Evolutionary conservation across 1,140 invertebrate species (phyloP).

Genomic region (Hestina assimilis): DNA sequence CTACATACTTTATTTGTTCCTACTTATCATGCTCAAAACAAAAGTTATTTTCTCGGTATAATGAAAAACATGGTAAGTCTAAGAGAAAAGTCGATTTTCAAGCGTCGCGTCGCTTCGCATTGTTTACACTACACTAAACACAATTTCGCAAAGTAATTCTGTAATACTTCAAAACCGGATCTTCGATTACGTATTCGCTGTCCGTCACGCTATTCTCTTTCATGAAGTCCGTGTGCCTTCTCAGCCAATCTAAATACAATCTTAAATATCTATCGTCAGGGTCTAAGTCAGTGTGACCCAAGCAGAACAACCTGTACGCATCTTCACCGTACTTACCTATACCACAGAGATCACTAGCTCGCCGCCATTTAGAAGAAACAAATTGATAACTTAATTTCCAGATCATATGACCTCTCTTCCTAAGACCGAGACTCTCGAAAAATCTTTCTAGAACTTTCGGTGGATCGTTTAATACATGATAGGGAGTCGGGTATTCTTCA

Average conservation of each 20-base stretch:
- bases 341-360: slow-evolving; percentile 76
- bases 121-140: slow-evolving; percentile 23
- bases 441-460: slow-evolving; percentile 67
- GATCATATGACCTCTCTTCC: slow-evolving; percentile 73
- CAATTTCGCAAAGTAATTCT: slow-evolving; percentile 56
- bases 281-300: slow-evolving; percentile 77
- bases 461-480: slow-evolving; percentile 63
- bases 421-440: slow-evolving; percentile 75
- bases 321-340: slow-evolving; percentile 80
- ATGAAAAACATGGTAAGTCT: no score
- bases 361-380: slow-evolving; percentile 77
- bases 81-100: background rate
- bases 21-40: no score
- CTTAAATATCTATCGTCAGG: slow-evolving; percentile 78
- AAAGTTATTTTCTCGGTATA: no score
- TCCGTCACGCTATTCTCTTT: slow-evolving; percentile 60
- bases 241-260: slow-evolving; percentile 78
- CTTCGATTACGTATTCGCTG: slow-evolving; percentile 64
- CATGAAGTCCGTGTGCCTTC: slow-evolving; percentile 59
- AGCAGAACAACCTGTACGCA: slow-evolving; percentile 78
- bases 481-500: slow-evolving; percentile 71
- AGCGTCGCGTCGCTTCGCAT: background rate
- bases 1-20: no score
- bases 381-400: slow-evolving; percentile 79
- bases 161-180: slow-evolving; percentile 71